phyloP scores from a whole-genome alignment of 2,113 vertebrate species.

The Dunckerocampus dactyliophorus region DNA sequence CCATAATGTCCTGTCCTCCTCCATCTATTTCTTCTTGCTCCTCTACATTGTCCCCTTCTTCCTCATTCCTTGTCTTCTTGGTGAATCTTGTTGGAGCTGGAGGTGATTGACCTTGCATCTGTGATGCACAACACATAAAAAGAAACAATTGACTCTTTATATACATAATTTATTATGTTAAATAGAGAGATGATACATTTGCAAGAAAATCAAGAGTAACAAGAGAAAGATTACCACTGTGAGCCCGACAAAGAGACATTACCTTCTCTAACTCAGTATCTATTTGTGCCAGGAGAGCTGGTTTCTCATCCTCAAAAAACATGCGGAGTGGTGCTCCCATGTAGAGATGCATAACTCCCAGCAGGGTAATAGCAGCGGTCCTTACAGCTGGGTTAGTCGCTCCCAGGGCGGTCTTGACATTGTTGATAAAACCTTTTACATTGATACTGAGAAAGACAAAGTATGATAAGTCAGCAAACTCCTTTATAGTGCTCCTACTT shows the following conservation, averaged over 20 bases:
- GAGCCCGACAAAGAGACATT: conserved; percentile 7
- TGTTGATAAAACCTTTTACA: conserved; percentile 95
- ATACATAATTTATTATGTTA: background rate
- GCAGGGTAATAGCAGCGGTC: conserved; percentile 86
- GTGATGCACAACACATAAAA: background rate
- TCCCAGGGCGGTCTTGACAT: conserved; percentile 93
- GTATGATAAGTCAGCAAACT: background rate
- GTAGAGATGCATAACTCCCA: conserved; percentile 94
- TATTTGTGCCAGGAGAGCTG: conserved; percentile 92
- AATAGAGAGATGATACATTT: too few species aligned
- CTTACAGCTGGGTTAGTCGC: conserved; percentile 94
- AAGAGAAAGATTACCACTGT: background rate
- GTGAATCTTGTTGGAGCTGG: conserved; percentile 78
- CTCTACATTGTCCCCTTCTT: conserved; percentile 75
- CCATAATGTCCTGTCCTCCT: conserved; percentile 82
- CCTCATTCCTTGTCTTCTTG: conserved; percentile 66
- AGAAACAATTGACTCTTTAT: background rate
- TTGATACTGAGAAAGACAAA: conserved; percentile 77
- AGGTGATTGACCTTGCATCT: conserved; percentile 92
- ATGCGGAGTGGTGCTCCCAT: conserved; percentile 91
- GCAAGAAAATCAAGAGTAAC: too few species aligned
- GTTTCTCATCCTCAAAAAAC: conserved; percentile 98
- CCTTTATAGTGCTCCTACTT: background rate
- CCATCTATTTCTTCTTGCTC: conserved; percentile 82
- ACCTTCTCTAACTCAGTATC: conserved; percentile 98